These are phyloP conservation scores for Rhingia rostrata DNA, from an alignment of 2,888 invertebrate genomes.

Conservation along the genomic window DNA sequence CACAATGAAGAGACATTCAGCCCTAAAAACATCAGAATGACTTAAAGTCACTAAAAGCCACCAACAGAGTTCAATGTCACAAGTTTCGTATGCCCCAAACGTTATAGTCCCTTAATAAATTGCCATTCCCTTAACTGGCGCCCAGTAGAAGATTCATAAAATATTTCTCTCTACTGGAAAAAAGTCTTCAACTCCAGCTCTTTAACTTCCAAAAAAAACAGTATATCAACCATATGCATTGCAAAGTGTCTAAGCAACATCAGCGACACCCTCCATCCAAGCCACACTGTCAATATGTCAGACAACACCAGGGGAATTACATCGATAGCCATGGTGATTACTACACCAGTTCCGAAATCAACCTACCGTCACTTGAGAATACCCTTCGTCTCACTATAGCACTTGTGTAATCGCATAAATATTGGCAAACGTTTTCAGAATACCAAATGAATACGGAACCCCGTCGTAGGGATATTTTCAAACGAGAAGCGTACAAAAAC, in stretches of 20 bases:
- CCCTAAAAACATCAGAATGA: too few relatives aligned
- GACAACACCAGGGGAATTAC: constrained; percentile 31
- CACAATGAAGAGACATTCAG: too few relatives aligned
- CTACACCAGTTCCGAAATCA: constrained; percentile 42
- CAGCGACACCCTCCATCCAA: background rate
- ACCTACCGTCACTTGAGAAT: constrained; percentile 41
- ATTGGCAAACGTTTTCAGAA: constrained; percentile 66
- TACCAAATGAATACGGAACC: constrained; percentile 47
- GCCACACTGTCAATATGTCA: constrained; percentile 40
- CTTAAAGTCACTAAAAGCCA: too few relatives aligned
- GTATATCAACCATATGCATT: background rate
- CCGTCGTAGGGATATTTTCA: constrained; percentile 11
- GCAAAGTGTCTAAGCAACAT: background rate
- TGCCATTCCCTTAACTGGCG: background rate
- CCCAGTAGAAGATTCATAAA: background rate
- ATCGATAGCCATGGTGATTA: constrained; percentile 55
- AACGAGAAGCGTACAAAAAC: constrained; percentile 27
- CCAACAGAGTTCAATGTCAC: too few relatives aligned
- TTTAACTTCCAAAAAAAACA: background rate
- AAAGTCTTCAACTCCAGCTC: background rate
- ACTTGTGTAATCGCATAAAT: constrained; percentile 61
- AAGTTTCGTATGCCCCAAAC: background rate
- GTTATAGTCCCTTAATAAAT: rapidly evolving
- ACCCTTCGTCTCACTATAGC: constrained; percentile 18
- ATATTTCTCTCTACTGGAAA: background rate